Percentiles rank a stretch among this genome's conserved stretches.
Conservation (phyloP, 2,113 vertebrate species). For the Hucho hucho region DNA sequence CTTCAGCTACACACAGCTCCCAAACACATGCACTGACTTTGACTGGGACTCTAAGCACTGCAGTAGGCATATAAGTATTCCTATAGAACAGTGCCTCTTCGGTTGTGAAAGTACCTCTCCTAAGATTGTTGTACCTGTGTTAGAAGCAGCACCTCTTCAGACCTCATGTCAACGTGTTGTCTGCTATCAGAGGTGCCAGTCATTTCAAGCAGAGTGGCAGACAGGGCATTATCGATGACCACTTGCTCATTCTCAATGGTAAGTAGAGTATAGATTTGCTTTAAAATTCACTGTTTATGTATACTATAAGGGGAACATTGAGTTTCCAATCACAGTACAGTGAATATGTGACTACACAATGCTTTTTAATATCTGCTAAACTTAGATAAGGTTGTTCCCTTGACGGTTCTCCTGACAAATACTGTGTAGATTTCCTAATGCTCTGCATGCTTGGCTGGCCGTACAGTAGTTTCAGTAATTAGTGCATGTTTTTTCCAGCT, state of each 20-base stretch:
- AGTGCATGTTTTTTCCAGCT: conserved; percentile 6
- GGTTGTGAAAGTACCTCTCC: background rate
- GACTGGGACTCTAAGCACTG: background rate
- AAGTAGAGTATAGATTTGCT: background rate
- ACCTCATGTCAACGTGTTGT: background rate
- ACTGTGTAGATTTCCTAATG: background rate
- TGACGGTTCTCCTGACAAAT: background rate
- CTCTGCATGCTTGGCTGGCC: conserved; percentile 2
- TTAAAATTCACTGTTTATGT: background rate
- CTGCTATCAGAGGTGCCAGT: background rate
- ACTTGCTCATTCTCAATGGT: background rate
- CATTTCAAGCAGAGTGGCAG: background rate
- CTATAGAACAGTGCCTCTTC: background rate
- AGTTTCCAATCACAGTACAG: background rate
- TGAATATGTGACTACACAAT: background rate
- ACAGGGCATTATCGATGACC: background rate
- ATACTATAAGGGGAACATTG: background rate
- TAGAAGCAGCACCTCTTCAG: background rate
- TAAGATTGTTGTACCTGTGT: background rate
- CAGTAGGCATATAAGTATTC: background rate
- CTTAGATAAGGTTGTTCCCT: background rate
- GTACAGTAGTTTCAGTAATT: background rate
- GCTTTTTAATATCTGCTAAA: background rate
- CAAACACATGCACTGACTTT: background rate
- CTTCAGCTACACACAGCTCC: background rate